A percentile compares a stretch with the other conserved stretches of the same genome.
phyloP scores from a whole-genome alignment of 2,113 vertebrate genomes.

The Melanerpes aurifrons region DNA sequence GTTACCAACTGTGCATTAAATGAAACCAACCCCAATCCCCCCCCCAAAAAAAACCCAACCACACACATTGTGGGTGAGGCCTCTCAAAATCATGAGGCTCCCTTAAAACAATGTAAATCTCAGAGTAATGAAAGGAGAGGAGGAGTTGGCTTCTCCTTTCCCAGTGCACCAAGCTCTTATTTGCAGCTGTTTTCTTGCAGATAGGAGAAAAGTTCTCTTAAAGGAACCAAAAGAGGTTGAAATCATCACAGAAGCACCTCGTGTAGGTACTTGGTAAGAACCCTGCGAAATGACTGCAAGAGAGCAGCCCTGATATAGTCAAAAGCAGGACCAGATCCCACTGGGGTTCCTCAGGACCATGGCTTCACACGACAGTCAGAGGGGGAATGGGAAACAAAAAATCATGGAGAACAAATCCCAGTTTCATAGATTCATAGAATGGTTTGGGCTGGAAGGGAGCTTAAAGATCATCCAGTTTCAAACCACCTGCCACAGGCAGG shows the following conservation, averaged over 20 bases:
- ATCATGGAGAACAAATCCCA: accelerated
- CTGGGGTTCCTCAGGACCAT: not conserved
- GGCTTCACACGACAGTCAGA: not conserved
- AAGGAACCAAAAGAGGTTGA: not conserved
- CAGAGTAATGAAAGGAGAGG: not conserved
- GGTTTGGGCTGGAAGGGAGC: too few relatives aligned
- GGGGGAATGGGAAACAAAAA: not conserved
- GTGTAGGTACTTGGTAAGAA: not conserved
- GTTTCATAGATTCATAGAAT: too few relatives aligned
- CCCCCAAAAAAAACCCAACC: constrained; percentile 41
- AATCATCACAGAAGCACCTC: not conserved
- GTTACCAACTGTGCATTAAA: constrained; percentile 25
- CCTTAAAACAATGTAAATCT: constrained; percentile 54
- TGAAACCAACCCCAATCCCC: constrained; percentile 8
- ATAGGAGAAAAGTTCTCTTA: not conserved
- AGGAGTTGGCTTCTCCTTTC: constrained; percentile 30
- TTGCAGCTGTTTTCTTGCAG: not conserved
- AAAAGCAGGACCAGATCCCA: not conserved
- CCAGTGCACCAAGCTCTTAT: not conserved
- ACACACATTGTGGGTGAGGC: constrained; percentile 67
- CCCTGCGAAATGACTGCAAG: not conserved
- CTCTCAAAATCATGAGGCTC: constrained; percentile 41
- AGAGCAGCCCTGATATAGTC: not conserved
- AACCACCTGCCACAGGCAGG: too few relatives aligned
- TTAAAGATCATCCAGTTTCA: too few relatives aligned